Percentiles rank a stretch among this genome's conserved stretches.
Conservation (phyloP, 2,113 vertebrate species). For the Scortum barcoo region DNA sequence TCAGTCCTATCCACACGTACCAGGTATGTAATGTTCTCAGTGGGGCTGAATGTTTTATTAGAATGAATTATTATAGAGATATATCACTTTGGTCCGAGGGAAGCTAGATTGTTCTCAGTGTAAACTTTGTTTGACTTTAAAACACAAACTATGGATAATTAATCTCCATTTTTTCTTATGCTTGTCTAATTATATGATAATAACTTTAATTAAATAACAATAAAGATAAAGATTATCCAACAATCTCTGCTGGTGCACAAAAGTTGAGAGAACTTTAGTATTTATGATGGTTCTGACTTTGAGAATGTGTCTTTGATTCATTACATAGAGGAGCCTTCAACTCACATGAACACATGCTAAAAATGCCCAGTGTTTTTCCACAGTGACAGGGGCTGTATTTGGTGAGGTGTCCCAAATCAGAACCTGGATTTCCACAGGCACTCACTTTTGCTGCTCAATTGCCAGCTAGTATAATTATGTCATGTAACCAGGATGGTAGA, state of each 20-base stretch:
- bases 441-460: background rate
- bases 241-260: background rate
- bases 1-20: constrained; percentile 96
- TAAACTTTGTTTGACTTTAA: constrained; percentile 4
- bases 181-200: background rate
- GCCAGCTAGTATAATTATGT: background rate
- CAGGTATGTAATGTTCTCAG: constrained; percentile 88
- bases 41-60: background rate
- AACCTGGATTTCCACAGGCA: no score
- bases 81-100: background rate
- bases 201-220: background rate
- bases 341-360: background rate
- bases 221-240: background rate
- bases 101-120: background rate
- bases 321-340: background rate
- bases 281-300: background rate
- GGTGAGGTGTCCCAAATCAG: background rate
- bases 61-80: constrained; percentile 10
- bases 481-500: no score
- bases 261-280: no score
- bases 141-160: background rate
- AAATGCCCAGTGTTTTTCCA: background rate
- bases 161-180: background rate
- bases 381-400: background rate
- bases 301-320: no score